Evolutionary conservation across 2,888 invertebrate genomes (phyloP).

Genomic region (Caenorhabditis imperialis): DNA sequence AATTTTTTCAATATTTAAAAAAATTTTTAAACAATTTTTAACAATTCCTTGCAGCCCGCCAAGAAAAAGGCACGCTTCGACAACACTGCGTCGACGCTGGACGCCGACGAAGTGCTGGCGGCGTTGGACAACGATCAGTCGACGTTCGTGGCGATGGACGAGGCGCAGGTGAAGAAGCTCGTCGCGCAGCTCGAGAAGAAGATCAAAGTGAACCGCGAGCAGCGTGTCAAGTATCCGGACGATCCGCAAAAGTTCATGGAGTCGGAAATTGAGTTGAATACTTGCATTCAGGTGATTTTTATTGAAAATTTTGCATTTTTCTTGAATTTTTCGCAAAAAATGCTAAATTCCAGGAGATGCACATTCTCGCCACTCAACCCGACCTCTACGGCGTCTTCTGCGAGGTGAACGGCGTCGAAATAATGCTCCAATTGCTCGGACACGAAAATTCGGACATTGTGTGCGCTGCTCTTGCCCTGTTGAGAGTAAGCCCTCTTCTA

Average conservation of each 20-base stretch:
- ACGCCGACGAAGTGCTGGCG: constrained; percentile 67
- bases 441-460: constrained; percentile 97
- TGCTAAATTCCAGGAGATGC: constrained; percentile 85
- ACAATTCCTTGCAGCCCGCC: constrained; percentile 61
- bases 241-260: constrained; percentile 87
- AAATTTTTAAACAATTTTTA: neutral
- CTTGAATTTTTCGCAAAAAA: neutral
- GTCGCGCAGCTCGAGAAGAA: constrained; percentile 85
- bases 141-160: constrained; percentile 63
- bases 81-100: constrained; percentile 30
- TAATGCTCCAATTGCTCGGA: constrained; percentile 90
- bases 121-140: constrained; percentile 68
- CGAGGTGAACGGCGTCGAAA: constrained; percentile 88
- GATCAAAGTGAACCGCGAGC: constrained; percentile 93
- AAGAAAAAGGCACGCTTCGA: constrained; percentile 64
- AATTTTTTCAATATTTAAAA: constrained; percentile 8
- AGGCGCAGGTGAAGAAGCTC: constrained; percentile 70
- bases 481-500: constrained; percentile 78
- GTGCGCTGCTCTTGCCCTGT: constrained; percentile 85
- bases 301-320: neutral
- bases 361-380: constrained; percentile 93
- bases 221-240: constrained; percentile 96
- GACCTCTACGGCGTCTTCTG: constrained; percentile 93
- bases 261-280: constrained; percentile 93
- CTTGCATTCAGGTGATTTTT: constrained; percentile 82